Base-by-base conservation (phyloP, 2,113 vertebrate genomes). In the Hippocampus abdominalis region DNA sequence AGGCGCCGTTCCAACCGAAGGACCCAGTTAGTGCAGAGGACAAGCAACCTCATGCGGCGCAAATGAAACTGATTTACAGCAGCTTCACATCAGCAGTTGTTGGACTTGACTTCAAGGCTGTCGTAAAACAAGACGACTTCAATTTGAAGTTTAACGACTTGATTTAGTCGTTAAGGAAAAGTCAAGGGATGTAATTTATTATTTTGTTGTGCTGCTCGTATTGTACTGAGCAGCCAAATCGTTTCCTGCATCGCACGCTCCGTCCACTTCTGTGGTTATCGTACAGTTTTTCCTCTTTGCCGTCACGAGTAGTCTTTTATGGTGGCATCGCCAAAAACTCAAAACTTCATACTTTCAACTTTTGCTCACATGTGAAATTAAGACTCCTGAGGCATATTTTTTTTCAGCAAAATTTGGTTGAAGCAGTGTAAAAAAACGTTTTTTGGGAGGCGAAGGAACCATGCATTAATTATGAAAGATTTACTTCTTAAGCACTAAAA, bases 1-100 rank as follows among this genome's bases (percentile, higher is more conserved):
- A 36, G 62, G 32, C 39, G 18, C 51, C 66, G 51, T 76, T 80
- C 21, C 64, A 70, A 78, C 66, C 72, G 72, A 60, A 57, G 62
- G 64, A 75, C 64, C 71, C 16, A 8, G 36, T 69, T 56, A 56
- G 20, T 56, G 70, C 29, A 27, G 46, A 13, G 56, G 48, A 79
- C 32, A 68, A 44, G 11, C 29, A 60, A 59, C 21, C 23, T 66
- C 27, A 25, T 23, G 27, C 12, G 62, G 67, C 10, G 21, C 10
- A 13, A 20, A 49, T 65, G 27, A 67, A 54, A 46, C 8, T 39
- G 25, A 60, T 40, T 42, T 63, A 27, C 39, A 39, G 18, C 2
- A 48, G 48, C 6, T 23, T 42, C 40, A 25, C 6, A 21, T 32
- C 42, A 59, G n/a, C 4, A 11, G 8, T 8, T 2, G 12, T 8